Conservation (phyloP, 1,140 invertebrate species). For the Cecropterus lyciades region DNA sequence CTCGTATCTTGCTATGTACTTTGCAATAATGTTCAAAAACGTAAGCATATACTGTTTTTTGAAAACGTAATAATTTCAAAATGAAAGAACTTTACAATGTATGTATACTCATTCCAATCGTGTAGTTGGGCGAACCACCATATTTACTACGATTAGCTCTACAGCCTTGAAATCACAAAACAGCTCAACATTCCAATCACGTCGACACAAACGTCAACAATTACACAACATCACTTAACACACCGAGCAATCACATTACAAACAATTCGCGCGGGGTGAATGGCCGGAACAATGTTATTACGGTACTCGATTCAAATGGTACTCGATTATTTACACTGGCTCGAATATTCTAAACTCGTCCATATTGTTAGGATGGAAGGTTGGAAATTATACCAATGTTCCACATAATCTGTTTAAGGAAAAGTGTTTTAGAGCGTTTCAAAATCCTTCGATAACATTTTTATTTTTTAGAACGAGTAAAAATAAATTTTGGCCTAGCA, state of each 20-base stretch:
- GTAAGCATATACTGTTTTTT: too few species aligned
- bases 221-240: conserved; percentile 16
- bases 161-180: neutral
- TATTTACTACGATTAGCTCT: too few species aligned
- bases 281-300: conserved; percentile 18
- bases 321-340: conserved; percentile 16
- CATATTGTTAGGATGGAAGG: neutral
- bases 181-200: neutral
- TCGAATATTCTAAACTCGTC: conserved; percentile 1
- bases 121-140: too few species aligned
- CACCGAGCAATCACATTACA: conserved; percentile 16
- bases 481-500: too few species aligned
- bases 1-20: too few species aligned
- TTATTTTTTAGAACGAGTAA: neutral
- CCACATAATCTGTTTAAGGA: neutral
- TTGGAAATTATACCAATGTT: neutral
- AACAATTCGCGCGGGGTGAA: conserved; percentile 14
- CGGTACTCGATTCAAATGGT: conserved; percentile 20
- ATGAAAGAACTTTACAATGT: too few species aligned
- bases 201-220: conserved; percentile 10
- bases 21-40: too few species aligned
- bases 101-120: too few species aligned
- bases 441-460: neutral
- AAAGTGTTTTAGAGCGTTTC: neutral
- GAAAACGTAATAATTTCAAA: too few species aligned